A percentile compares a stretch with the other conserved stretches of the same genome.
Conservation (phyloP, 2,888 invertebrate species). For the Teinopalpus imperialis region DNA sequence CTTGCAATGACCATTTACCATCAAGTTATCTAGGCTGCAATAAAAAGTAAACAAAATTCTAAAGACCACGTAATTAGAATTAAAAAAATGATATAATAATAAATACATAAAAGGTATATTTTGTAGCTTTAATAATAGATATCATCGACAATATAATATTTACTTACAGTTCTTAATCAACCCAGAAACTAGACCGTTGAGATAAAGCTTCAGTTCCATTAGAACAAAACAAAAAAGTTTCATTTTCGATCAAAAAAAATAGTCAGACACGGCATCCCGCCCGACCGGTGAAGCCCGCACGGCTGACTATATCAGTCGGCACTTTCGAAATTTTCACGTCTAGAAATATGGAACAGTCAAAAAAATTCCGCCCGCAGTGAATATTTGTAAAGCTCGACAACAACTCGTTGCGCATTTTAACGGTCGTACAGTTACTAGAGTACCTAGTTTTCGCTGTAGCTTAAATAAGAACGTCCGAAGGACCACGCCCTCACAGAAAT, state of each 20-base stretch:
- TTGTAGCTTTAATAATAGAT: not conserved
- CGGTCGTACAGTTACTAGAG: too few relatives aligned
- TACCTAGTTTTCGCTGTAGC: too few relatives aligned
- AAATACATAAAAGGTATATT: too few relatives aligned
- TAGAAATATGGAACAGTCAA: slow-evolving; percentile 6
- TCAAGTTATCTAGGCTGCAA: too few relatives aligned
- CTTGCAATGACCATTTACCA: too few relatives aligned
- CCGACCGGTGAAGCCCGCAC: not conserved
- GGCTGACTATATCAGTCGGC: slow-evolving; percentile 2
- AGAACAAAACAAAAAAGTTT: slow-evolving; percentile 14
- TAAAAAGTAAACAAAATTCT: too few relatives aligned
- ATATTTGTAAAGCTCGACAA: not conserved
- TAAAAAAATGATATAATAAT: too few relatives aligned
- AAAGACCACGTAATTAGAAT: too few relatives aligned
- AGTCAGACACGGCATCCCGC: not conserved
- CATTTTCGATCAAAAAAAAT: slow-evolving; percentile 17
- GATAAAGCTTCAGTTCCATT: too few relatives aligned
- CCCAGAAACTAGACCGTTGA: not conserved
- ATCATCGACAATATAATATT: not conserved
- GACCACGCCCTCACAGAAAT: too few relatives aligned
- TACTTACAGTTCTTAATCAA: slow-evolving; percentile 3
- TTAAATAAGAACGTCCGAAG: too few relatives aligned
- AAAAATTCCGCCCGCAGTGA: slow-evolving; percentile 11
- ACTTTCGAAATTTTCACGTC: slow-evolving; percentile 5
- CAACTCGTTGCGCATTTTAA: not conserved